Conservation (phyloP, 1,140 invertebrate species). For the Heliconius himera region DNA sequence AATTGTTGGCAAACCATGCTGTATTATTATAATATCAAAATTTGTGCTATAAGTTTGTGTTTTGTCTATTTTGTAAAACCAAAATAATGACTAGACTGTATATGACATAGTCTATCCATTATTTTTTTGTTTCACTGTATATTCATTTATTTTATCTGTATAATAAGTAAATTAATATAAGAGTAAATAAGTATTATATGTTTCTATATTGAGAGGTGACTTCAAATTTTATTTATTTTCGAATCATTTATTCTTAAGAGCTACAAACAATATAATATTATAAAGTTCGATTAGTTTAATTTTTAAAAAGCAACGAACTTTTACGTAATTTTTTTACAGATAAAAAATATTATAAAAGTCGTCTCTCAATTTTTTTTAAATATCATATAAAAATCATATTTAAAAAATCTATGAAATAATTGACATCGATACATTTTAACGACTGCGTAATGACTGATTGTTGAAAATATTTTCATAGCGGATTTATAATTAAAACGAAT, state of each 20-base stretch:
- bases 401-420: background rate
- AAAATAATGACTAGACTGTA: too few relatives aligned
- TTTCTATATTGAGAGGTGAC: too few relatives aligned
- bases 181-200: background rate
- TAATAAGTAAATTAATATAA: background rate
- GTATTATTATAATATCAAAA: background rate
- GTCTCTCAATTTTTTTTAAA: background rate
- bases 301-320: background rate
- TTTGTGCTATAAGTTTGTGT: background rate
- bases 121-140: background rate
- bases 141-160: background rate
- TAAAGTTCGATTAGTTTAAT: background rate
- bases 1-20: too few relatives aligned
- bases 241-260: too few relatives aligned
- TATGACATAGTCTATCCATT: background rate
- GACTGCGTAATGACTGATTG: conserved; percentile 6
- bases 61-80: too few relatives aligned
- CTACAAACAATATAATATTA: background rate
- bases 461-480: conserved; percentile 6
- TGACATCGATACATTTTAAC: conserved; percentile 4
- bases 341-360: background rate
- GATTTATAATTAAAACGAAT: background rate
- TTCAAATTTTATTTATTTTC: too few relatives aligned
- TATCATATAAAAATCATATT: background rate
- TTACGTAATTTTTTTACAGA: background rate